Percentiles rank a stretch among this genome's conserved stretches.
These are phyloP conservation scores for Catonia carolina DNA, from an alignment of 2,888 invertebrate species.

Conservation along the genomic window DNA sequence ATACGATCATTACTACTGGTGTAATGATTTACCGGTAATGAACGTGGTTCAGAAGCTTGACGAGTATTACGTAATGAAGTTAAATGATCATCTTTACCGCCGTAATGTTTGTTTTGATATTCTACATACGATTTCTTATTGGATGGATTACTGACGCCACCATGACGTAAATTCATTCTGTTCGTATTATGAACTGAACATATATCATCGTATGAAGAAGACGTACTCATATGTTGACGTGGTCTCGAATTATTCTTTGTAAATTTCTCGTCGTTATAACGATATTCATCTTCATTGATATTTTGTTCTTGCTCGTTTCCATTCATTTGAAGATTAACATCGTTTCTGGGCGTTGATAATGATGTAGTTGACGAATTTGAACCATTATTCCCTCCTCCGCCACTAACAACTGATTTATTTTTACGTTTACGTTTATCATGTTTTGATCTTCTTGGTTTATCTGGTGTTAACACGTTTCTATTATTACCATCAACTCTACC, in stretches of 20 bases:
- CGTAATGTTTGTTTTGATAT: not conserved
- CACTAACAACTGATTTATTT: not conserved
- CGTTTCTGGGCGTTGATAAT: no score
- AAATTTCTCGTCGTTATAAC: no score
- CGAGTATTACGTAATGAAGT: conserved; percentile 22
- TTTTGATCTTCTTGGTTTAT: not conserved
- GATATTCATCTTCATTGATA: no score
- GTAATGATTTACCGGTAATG: conserved; percentile 9
- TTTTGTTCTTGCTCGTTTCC: not conserved
- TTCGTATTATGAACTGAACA: no score
- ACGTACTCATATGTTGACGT: no score
- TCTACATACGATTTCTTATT: not conserved
- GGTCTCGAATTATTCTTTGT: not conserved
- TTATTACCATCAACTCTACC: no score
- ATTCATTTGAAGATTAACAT: not conserved
- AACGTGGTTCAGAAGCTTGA: conserved; percentile 31
- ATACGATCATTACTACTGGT: not conserved
- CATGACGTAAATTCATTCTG: no score
- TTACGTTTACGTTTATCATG: conserved; percentile 1
- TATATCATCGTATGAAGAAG: no score
- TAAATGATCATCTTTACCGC: conserved; percentile 15
- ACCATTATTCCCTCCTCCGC: not conserved
- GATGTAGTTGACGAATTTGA: no score
- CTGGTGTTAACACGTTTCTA: not conserved
- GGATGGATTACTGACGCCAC: not conserved